phyloP scores from a whole-genome alignment of 2,113 vertebrate genomes.

The Thermophis baileyi region DNA sequence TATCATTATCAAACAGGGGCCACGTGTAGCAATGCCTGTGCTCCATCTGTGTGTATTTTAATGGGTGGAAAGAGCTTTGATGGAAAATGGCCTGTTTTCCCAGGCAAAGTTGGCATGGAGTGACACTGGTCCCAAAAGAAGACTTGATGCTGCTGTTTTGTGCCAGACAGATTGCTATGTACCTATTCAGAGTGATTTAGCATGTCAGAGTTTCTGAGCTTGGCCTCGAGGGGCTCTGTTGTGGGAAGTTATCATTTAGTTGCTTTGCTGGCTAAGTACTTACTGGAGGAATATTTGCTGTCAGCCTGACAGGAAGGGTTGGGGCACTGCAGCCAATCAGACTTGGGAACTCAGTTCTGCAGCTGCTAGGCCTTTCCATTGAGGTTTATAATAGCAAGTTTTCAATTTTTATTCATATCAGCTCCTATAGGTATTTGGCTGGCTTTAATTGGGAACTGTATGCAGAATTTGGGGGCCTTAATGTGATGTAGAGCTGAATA shows the following conservation, averaged over 20 bases:
- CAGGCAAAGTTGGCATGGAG: not conserved
- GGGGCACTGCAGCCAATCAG: not conserved
- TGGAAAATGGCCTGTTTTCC: not conserved
- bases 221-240: not conserved
- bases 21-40: not conserved
- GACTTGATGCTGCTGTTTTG: not conserved
- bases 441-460: not conserved
- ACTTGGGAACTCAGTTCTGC: not conserved
- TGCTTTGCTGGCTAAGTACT: not conserved
- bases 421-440: not conserved
- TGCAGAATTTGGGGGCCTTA: not conserved
- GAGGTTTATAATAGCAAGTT: not conserved
- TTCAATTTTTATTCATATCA: not conserved
- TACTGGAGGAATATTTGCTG: not conserved
- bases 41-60: not conserved
- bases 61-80: not conserved
- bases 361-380: not conserved
- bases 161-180: not conserved
- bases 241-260: not conserved
- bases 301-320: not conserved
- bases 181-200: not conserved
- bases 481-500: not conserved
- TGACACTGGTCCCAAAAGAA: not conserved
- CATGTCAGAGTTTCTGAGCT: not conserved
- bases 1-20: not conserved